Conservation (phyloP, 2,888 invertebrate species). For the Drosophila prostipennis region DNA sequence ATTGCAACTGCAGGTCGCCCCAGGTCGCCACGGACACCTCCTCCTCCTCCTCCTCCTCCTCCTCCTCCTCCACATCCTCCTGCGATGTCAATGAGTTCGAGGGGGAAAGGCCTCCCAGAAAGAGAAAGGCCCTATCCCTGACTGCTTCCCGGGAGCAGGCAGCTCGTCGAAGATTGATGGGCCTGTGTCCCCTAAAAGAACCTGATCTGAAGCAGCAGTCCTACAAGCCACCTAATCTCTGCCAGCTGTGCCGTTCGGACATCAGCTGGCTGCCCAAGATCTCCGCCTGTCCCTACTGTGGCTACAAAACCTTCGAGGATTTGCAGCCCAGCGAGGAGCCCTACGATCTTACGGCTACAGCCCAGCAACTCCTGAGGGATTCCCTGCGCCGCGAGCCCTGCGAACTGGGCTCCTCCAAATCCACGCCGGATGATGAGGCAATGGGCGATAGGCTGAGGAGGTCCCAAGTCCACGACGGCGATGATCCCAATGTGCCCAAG, state of each 20-base stretch:
- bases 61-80: slow-evolving; percentile 6
- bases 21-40: background rate
- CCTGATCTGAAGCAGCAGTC: slow-evolving; percentile 11
- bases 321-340: slow-evolving; percentile 61
- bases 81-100: background rate
- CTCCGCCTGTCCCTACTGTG: slow-evolving; percentile 82
- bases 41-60: slow-evolving; percentile 3
- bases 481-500: slow-evolving; percentile 6
- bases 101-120: background rate
- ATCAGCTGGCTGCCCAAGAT: slow-evolving; percentile 83
- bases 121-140: slow-evolving; percentile 3
- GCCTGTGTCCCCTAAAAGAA: background rate
- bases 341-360: slow-evolving; percentile 76
- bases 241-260: slow-evolving; percentile 79
- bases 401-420: background rate
- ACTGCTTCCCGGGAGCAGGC: slow-evolving; percentile 17
- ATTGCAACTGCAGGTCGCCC: background rate
- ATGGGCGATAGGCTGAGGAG: background rate
- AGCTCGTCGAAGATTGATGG: slow-evolving; percentile 31
- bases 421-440: background rate
- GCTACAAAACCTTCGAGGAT: slow-evolving; percentile 68
- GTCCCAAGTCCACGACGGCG: too few relatives aligned
- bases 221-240: slow-evolving; percentile 48
- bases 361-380: slow-evolving; percentile 74
- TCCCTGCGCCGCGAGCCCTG: slow-evolving; percentile 41